Evolutionary conservation across 2,797 vertebrate species (phyloP), one percentile per base, ranked within the genome.

Genomic region (Arctocebus calabarensis): DNA sequence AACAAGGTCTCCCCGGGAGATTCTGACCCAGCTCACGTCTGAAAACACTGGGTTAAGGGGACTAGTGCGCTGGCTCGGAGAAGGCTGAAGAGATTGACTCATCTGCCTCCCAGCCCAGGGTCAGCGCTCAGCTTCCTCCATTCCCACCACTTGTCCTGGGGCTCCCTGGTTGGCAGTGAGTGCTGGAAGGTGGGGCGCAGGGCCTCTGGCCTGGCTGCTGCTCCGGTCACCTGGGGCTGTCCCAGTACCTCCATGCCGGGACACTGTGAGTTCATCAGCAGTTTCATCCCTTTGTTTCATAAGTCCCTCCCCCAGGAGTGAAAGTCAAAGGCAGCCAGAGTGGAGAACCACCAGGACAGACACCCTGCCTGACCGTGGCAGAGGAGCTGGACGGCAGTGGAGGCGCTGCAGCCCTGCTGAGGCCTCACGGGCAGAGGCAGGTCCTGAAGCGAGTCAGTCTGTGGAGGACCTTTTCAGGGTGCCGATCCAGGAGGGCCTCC

Each of bases 211-310:
- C 23, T 9, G 9, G 77, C 27, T n/a, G 23, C 32, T 27, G 16
- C 9, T 12, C 1, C 6, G 13, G 8, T 23, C 1, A 0, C 19
- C 11, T 0, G 1, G 45, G 20, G 3, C 48, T 29, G 34, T 61
- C 17, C 2, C 29, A 19, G 40, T 10, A 37, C 27, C 17, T 7
- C 23, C 4, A 2, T 0, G 2, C 66, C 9, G 19, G 48, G 16
- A n/a, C 11, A 12, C 45, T 29, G 59, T 74, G 59, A 48, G 48
- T 61, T 68, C 5, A 37, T 45, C 23, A 64, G 25, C 13, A 20
- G 37, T 48, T 27, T 75, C 25, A 17, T 43, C n/a, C 5, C 48
- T 25, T 34, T 52, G 29, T 23, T n/a, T 32, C 57, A 29, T 8
- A 43, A 29, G 40, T 25, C 64, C 32, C 16, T 52, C 45, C 25